These are phyloP conservation scores for Chionis minor DNA, from an alignment of 2,113 vertebrate species.

Conservation along the genomic window DNA sequence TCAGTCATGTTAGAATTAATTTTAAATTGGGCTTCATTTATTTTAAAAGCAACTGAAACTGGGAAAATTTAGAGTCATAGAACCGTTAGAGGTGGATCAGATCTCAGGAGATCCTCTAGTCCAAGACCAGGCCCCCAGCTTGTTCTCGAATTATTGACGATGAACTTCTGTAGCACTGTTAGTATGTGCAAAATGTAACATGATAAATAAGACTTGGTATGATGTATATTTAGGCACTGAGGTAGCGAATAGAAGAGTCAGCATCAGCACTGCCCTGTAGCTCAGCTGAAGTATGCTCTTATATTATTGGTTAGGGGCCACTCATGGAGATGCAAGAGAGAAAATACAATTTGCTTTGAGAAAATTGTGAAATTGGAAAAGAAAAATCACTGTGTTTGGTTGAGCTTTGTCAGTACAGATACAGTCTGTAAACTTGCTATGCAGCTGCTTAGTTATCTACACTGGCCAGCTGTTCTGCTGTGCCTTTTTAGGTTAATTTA, in stretches of 20 bases:
- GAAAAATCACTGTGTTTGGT: not conserved
- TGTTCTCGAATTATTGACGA: not conserved
- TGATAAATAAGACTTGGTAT: not conserved
- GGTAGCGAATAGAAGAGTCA: not conserved
- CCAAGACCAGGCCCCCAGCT: not conserved
- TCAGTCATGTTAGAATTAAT: not conserved
- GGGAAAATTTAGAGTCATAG: not conserved
- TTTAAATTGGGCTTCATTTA: not conserved
- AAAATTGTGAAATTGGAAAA: not conserved
- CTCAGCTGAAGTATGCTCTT: not conserved
- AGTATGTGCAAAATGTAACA: rapidly evolving
- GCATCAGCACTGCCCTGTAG: not conserved
- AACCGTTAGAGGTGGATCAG: not conserved
- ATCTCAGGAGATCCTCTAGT: not conserved
- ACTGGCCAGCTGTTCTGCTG: not conserved
- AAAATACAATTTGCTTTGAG: not conserved
- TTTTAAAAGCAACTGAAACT: not conserved
- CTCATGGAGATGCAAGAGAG: not conserved
- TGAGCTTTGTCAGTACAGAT: not conserved
- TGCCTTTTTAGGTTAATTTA: not conserved
- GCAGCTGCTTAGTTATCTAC: not conserved
- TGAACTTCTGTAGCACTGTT: not conserved
- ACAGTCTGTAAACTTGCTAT: not conserved
- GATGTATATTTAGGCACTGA: not conserved
- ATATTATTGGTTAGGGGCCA: not conserved